Base-by-base conservation (phyloP, 1,140 invertebrate genomes). In the Trachelipus rathkii region DNA sequence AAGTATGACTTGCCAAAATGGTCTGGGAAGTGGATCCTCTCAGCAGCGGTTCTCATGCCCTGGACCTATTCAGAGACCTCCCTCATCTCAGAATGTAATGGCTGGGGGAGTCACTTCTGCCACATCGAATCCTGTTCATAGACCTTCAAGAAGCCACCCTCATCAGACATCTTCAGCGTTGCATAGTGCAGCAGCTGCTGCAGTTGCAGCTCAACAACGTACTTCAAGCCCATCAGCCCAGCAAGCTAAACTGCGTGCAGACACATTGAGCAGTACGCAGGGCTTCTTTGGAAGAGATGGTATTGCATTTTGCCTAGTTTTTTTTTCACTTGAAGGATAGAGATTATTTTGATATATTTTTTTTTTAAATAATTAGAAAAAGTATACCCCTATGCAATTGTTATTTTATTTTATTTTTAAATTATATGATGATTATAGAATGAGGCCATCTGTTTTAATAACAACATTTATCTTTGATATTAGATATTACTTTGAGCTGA, bases 191-290 rank as follows among this genome's bases (percentile, higher is more conserved):
- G 21, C 68, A 73, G n/a, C 53, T 70, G 71, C 67, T 70, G 67
- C 43, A 73, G 73, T 53, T 71, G 74, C 70, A 44, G 44, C 33
- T 73, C 50, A 13, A 19, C 50, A 60, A 60, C 50, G 50, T 13
- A 69, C 71, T 21, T 80, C 81, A 21, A 82, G 78, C 53, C 80
- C 82, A 24, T 79, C 78, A 13, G 83, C 83, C 21, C 82, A 84
- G 70, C 83, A 84, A 75, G 83, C 83, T 44, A 84, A 84, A 66
- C 77, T 83, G 24, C 78, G 83, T 69, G 82, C 82, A 15, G 83
- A 84, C 79, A 83, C 83, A 68, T 78, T 84, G 24, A 83, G 82
- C 71, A 81, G 79, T 67, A 83, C 83, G 7, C 83, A 84, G 75
- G 82, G 79, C 73, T 84, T 84, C 79, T 84, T 84, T 75, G 79